Evolutionary conservation across 2,797 vertebrate genomes (phyloP), one percentile per base, ranked within the genome.

Genomic region (Micromesistius poutassou): DNA sequence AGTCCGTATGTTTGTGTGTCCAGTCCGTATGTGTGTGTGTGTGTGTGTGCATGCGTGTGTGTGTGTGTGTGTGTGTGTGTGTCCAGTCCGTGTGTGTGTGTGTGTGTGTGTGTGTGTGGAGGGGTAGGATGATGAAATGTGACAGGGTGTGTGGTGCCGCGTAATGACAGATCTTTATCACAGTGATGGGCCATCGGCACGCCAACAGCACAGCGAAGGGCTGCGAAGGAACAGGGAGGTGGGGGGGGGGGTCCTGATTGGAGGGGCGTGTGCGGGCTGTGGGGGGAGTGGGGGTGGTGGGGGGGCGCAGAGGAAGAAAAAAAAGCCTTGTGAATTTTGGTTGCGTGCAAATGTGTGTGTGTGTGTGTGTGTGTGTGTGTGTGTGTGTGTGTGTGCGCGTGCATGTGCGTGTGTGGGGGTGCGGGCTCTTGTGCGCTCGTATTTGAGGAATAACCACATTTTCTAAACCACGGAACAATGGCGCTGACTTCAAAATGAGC

Each of bases 391-490:
- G 35, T 74, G 62, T 55, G 25, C 42, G 35, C 33, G 68, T 73
- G 28, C 28, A 66, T 62, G 68, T 74, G 66, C 16, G 19, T 50
- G 74, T 46, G 62, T 28, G 75, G 42, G 28, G 68, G 73, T 71
- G 38, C 76, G 50, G 80, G 81, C 74, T 74, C 78, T 70, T 71
- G 74, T 77, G 42, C 72, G 78, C 42, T 70, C 31, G 33, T 33
- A 76, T 76, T 79, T n/a, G 50, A 76, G 71, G 72, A 70, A 62
- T 81, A 75, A 86, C 89, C 84, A 85, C 90, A 91, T 91, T 92
- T 92, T 86, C 89, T 84, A 38, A 88, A 89, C 88, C 88, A 76
- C 91, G 79, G 85, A 87, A 85, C 83, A 90, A 91, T 84, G 84
- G 81, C 85, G 85, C 77, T 72, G 75, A 71, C 82, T 90, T 90